These are phyloP conservation scores for Macrobrachium nipponense DNA, from an alignment of 1,140 invertebrate genomes.

Conservation along the genomic window DNA sequence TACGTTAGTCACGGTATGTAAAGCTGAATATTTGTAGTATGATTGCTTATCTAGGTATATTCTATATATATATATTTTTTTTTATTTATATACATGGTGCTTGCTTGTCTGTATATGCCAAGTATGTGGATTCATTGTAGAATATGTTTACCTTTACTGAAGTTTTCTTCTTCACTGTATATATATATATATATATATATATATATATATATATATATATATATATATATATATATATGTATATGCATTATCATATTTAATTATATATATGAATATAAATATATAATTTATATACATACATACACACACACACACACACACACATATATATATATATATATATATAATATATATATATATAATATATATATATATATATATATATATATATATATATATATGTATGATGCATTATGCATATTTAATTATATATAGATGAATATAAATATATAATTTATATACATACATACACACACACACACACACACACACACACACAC, in stretches of 20 bases:
- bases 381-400: slow-evolving; percentile 41
- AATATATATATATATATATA: slow-evolving; percentile 38
- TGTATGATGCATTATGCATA: slow-evolving; percentile 41
- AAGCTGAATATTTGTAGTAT: neutral
- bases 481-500: slow-evolving; percentile 33
- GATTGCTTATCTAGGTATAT: neutral
- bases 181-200: slow-evolving; percentile 29
- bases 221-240: slow-evolving; percentile 31
- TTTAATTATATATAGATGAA: slow-evolving; percentile 41
- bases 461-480: slow-evolving; percentile 25
- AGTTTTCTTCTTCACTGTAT: neutral
- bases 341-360: neutral
- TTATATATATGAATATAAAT: slow-evolving; percentile 24
- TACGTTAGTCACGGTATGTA: too few relatives aligned
- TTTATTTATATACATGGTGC: neutral
- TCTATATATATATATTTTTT: neutral
- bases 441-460: slow-evolving; percentile 37
- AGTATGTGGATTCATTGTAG: too few relatives aligned
- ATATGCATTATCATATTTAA: too few relatives aligned
- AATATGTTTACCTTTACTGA: neutral
- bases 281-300: slow-evolving; percentile 4
- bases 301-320: neutral
- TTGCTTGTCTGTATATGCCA: too few relatives aligned
- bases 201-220: slow-evolving; percentile 25
- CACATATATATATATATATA: neutral